These are phyloP conservation scores for Arrhopalites spinosus DNA, from an alignment of 2,888 invertebrate species.

Conservation along the genomic window DNA sequence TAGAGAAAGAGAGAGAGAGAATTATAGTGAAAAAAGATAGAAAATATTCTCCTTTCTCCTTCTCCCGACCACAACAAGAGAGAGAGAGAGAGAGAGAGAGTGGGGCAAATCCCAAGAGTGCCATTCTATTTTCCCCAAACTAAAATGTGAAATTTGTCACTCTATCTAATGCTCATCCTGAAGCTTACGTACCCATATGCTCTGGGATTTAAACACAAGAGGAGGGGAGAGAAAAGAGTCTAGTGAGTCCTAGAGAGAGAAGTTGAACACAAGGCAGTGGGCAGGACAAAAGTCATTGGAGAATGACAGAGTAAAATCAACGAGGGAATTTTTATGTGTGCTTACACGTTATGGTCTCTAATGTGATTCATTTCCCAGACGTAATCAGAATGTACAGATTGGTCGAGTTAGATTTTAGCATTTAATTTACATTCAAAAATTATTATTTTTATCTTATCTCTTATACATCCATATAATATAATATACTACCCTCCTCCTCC, in stretches of 20 bases:
- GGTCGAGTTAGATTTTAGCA: slow-evolving; percentile 18
- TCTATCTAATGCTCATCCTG: slow-evolving; percentile 40
- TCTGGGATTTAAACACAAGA: slow-evolving; percentile 34
- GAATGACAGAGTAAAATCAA: slow-evolving; percentile 18
- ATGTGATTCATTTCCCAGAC: slow-evolving; percentile 15
- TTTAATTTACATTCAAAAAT: slow-evolving; percentile 17
- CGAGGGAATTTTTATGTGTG: slow-evolving; percentile 18
- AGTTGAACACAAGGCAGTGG: neutral
- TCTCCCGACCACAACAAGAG: slow-evolving; percentile 4
- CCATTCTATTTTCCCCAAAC: slow-evolving; percentile 34
- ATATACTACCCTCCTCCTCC: neutral
- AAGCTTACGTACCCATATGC: slow-evolving; percentile 38
- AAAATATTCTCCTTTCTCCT: neutral
- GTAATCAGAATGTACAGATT: slow-evolving; percentile 17
- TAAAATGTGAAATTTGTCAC: slow-evolving; percentile 29
- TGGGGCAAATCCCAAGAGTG: slow-evolving; percentile 31
- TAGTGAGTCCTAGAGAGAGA: neutral
- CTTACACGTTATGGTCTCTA: slow-evolving; percentile 18
- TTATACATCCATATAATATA: too few species aligned
- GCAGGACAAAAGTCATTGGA: slow-evolving; percentile 11
- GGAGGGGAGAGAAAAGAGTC: neutral
- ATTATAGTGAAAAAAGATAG: neutral
- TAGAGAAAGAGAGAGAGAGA: neutral
- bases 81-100: neutral
- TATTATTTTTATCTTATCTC: slow-evolving; percentile 18